A percentile compares a stretch with the other conserved stretches of the same genome.
Evolutionary conservation across 2,888 invertebrate genomes (phyloP).

Genomic region (Drosophila macrospina): DNA sequence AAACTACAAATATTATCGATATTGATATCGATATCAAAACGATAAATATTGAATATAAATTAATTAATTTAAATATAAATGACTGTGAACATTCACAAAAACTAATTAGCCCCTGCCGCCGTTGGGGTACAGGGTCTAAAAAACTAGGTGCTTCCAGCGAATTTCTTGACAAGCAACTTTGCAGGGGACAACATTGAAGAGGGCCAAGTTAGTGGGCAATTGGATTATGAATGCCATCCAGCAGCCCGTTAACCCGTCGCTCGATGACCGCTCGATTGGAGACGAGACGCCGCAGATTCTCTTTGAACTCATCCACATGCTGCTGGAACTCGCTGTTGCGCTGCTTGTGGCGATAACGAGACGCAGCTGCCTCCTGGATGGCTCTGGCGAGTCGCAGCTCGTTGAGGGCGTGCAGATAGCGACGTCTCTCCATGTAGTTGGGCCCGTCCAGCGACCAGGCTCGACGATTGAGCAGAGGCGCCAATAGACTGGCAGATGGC

Average conservation of each 20-base stretch:
- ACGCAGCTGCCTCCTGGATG: slow-evolving; percentile 20
- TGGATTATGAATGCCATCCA: background rate
- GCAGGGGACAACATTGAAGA: background rate
- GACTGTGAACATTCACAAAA: too few relatives aligned
- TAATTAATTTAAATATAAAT: too few relatives aligned
- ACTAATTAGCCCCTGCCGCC: too few relatives aligned
- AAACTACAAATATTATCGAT: too few relatives aligned
- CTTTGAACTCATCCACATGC: slow-evolving; percentile 29
- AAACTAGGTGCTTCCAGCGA: too few relatives aligned
- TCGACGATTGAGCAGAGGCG: slow-evolving; percentile 13
- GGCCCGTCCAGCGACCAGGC: background rate
- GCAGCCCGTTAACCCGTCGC: slow-evolving; percentile 12
- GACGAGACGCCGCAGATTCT: slow-evolving; percentile 32
- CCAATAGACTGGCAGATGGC: background rate
- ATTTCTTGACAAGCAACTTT: too few relatives aligned
- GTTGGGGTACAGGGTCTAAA: too few relatives aligned
- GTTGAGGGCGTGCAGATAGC: slow-evolving; percentile 20
- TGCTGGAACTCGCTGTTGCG: background rate
- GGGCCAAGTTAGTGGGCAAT: background rate
- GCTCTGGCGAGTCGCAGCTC: slow-evolving; percentile 35
- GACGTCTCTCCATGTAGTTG: background rate
- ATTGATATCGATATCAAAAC: too few relatives aligned
- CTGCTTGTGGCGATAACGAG: background rate
- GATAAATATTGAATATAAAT: too few relatives aligned
- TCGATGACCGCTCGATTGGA: slow-evolving; percentile 52